phyloP scores from a whole-genome alignment of 1,140 invertebrate species.

The Drosophila kepulauana region DNA sequence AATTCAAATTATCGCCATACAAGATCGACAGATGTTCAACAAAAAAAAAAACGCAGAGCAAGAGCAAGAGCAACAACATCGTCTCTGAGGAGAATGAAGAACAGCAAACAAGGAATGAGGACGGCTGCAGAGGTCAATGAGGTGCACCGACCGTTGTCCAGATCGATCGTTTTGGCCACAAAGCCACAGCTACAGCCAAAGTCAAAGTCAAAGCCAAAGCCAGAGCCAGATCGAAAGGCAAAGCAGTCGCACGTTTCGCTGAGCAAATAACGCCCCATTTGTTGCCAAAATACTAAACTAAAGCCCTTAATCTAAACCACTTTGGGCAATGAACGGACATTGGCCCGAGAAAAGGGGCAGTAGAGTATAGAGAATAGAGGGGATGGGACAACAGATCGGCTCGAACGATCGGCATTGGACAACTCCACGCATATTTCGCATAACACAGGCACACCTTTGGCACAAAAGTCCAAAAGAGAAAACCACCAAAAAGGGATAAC shows the following conservation, averaged over 20 bases:
- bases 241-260: slow-evolving; percentile 79
- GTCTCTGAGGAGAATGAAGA: slow-evolving; percentile 12
- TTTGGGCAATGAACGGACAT: slow-evolving; percentile 64
- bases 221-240: slow-evolving; percentile 37
- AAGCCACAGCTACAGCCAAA: slow-evolving; percentile 20
- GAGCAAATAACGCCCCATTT: slow-evolving; percentile 80
- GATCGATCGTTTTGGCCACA: slow-evolving; percentile 57
- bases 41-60: slow-evolving; percentile 36
- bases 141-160: slow-evolving; percentile 71
- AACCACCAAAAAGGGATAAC: slow-evolving; percentile 47
- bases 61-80: slow-evolving; percentile 50
- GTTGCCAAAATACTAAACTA: slow-evolving; percentile 60
- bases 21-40: slow-evolving; percentile 83
- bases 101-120: slow-evolving; percentile 25
- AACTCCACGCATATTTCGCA: slow-evolving; percentile 82
- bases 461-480: slow-evolving; percentile 43
- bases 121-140: slow-evolving; percentile 63
- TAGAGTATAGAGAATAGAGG: slow-evolving; percentile 11
- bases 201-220: slow-evolving; percentile 29
- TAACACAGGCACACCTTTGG: slow-evolving; percentile 76
- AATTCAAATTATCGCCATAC: slow-evolving; percentile 82
- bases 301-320: slow-evolving; percentile 83
- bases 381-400: slow-evolving; percentile 43
- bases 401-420: slow-evolving; percentile 63
- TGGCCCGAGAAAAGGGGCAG: background rate